These are phyloP conservation scores for Enteromius viviparus DNA, from an alignment of 2,797 vertebrate species.

Conservation along the genomic window DNA sequence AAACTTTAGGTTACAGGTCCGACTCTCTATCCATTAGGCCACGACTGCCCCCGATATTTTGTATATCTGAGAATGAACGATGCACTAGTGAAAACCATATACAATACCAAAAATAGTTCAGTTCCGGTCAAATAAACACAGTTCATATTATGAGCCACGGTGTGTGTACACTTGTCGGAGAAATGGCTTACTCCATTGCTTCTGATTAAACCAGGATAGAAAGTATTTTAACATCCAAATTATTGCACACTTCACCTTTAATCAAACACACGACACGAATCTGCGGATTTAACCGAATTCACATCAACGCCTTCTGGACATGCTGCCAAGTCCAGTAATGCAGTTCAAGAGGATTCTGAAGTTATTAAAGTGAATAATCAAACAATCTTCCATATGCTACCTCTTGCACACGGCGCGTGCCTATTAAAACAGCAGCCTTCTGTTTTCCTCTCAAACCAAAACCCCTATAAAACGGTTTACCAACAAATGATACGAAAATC, in stretches of 20 bases:
- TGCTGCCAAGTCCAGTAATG: conserved; percentile 25
- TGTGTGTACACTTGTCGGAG: not conserved
- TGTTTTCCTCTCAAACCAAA: conserved; percentile 24
- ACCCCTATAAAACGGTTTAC: not conserved
- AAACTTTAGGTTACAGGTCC: no score
- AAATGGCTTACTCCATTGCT: not conserved
- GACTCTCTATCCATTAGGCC: no score
- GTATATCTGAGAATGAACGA: no score
- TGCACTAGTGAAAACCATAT: not conserved
- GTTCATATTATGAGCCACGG: not conserved
- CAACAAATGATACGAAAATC: not conserved
- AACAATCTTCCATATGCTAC: conserved; percentile 32
- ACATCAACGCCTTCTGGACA: conserved; percentile 4
- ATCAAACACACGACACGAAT: conserved; percentile 17
- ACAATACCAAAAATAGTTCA: not conserved
- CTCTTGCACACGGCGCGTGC: not conserved
- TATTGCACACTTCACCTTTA: not conserved
- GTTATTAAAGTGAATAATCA: conserved; percentile 42
- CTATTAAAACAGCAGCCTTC: conserved; percentile 23
- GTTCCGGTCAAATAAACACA: not conserved
- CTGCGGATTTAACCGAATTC: not conserved
- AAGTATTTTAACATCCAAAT: conserved; percentile 1
- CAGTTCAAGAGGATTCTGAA: conserved; percentile 29
- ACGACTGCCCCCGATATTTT: no score
- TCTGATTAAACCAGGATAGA: not conserved